These are phyloP conservation scores for Drosophila sturtevanti DNA, from an alignment of 1,140 invertebrate species.

Conservation along the genomic window DNA sequence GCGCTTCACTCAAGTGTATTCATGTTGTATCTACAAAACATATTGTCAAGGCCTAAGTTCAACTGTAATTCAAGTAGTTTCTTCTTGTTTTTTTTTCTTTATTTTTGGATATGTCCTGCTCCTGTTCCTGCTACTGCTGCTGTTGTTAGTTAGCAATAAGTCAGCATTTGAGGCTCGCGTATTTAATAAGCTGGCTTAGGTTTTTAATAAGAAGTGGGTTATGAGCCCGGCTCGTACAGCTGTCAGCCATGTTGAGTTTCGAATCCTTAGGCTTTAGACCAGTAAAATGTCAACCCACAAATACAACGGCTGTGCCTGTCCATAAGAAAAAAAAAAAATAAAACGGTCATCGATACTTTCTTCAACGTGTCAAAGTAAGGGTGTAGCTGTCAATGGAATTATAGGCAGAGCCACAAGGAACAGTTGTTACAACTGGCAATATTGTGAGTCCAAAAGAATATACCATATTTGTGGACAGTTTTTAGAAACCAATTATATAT, in stretches of 20 bases:
- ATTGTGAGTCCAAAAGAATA: not conserved
- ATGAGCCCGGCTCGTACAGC: conserved; percentile 63
- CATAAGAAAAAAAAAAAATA: not conserved
- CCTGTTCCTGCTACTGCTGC: conserved; percentile 22
- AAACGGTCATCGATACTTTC: conserved; percentile 67
- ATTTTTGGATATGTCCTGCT: conserved; percentile 25
- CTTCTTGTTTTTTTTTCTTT: conserved; percentile 27
- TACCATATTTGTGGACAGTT: not conserved
- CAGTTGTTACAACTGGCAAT: conserved; percentile 38
- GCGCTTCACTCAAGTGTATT: conserved; percentile 76
- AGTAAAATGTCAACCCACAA: conserved; percentile 39
- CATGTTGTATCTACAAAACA: conserved; percentile 53
- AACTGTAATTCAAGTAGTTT: conserved; percentile 73
- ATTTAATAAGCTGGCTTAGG: conserved; percentile 77
- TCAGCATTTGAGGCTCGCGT: conserved; percentile 30
- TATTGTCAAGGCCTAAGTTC: conserved; percentile 58
- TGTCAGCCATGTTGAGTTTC: conserved; percentile 47
- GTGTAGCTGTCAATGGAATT: conserved; percentile 15
- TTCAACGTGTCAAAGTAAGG: conserved; percentile 22
- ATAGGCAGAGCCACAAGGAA: conserved; percentile 8
- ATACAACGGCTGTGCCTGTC: conserved; percentile 51
- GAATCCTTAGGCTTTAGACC: conserved; percentile 22
- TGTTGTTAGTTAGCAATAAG: conserved; percentile 47
- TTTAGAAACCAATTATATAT: not conserved
- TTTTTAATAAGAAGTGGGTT: conserved; percentile 75